Evolutionary conservation across 1,140 invertebrate species (phyloP).

Genomic region (Drosophila bocqueti): DNA sequence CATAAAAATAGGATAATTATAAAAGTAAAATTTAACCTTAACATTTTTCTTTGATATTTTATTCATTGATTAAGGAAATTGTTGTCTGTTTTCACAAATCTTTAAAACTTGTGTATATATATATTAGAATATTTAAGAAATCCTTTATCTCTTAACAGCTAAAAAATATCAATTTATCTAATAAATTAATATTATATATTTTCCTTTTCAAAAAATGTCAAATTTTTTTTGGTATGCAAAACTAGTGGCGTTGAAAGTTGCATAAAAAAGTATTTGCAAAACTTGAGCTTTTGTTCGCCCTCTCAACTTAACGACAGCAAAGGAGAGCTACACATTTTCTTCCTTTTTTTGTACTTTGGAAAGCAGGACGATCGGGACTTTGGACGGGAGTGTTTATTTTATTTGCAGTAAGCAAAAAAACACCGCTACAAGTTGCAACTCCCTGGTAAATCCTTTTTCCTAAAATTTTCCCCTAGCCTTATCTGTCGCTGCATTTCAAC

Average conservation of each 20-base stretch:
- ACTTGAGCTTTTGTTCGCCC: conserved; percentile 75
- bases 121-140: neutral
- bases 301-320: conserved; percentile 61
- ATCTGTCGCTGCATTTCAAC: conserved; percentile 59
- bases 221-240: neutral
- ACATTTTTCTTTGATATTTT: neutral
- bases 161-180: neutral
- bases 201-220: neutral
- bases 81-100: neutral
- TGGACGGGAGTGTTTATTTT: conserved; percentile 62
- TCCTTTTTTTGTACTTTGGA: neutral
- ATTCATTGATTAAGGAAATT: neutral
- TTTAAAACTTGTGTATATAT: neutral
- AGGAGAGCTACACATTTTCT: neutral
- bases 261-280: conserved; percentile 57
- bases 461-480: conserved; percentile 29
- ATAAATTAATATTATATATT: neutral
- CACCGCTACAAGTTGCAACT: conserved; percentile 3
- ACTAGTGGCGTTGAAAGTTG: conserved; percentile 8
- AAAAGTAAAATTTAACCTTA: neutral
- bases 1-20: neutral
- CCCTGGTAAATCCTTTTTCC: neutral
- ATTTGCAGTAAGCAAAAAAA: conserved; percentile 58
- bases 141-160: neutral
- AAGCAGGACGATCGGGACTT: conserved; percentile 5